phyloP scores from a whole-genome alignment of 2,888 invertebrate genomes.

The Meliscaeva auricollis region DNA sequence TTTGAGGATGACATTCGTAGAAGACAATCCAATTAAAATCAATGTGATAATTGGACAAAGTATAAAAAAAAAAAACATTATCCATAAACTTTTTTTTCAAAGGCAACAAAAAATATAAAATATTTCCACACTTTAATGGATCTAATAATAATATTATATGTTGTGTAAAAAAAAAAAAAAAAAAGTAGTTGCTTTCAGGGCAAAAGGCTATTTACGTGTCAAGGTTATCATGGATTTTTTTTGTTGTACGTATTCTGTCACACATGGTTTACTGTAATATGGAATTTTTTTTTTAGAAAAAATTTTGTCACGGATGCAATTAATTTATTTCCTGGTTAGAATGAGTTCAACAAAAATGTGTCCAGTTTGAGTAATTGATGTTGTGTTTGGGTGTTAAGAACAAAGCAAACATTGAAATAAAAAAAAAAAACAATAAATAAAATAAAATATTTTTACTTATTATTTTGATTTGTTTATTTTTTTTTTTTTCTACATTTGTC shows the following conservation, averaged over 20 bases:
- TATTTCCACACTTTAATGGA: conserved; percentile 5
- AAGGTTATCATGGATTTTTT: conserved; percentile 28
- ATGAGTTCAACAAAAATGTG: conserved; percentile 4
- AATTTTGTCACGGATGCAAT: conserved; percentile 23
- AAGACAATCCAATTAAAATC: conserved; percentile 44
- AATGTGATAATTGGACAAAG: conserved; percentile 42
- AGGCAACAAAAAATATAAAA: neutral
- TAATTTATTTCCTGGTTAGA: conserved; percentile 30
- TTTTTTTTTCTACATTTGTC: neutral
- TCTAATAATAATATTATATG: conserved; percentile 15
- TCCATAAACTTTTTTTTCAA: neutral
- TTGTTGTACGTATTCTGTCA: conserved; percentile 7
- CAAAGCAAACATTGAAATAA: neutral
- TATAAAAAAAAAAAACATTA: neutral
- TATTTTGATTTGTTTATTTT: neutral
- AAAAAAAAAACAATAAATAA: no score
- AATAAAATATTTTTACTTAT: neutral
- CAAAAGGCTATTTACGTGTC: conserved; percentile 30
- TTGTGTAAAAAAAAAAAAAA: neutral
- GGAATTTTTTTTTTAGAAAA: neutral
- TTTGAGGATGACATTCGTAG: conserved; percentile 28
- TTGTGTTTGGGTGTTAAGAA: neutral
- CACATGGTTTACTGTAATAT: conserved; percentile 36
- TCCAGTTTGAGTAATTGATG: conserved; percentile 37
- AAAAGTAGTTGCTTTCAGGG: neutral